Evolutionary conservation across 2,797 vertebrate genomes (phyloP), one percentile per base, ranked within the genome.

Genomic region (Loriculus beryllinus): DNA sequence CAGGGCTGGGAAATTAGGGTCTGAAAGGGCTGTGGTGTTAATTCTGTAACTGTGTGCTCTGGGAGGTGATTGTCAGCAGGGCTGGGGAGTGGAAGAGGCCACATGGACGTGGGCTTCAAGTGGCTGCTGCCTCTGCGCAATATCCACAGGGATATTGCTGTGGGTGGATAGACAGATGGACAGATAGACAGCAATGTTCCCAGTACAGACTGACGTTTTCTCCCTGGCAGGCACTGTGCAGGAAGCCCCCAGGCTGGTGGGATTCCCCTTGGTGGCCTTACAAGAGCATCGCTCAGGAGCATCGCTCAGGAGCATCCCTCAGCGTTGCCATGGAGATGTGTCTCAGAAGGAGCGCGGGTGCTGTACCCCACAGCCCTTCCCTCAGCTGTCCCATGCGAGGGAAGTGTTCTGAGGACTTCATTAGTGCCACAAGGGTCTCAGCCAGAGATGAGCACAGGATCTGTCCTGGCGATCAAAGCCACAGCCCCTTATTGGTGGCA

Each of bases 241-340:
- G 33, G 56, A 35, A 57, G 56, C 22, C 56, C 22, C 40, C 43
- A 48, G 71, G 83, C 69, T 87, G 75, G 70, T 69, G 82, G 76
- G 84, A 82, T 91, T 93, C 91, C 88, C 79, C 72, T 89, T 2
- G 1, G 35, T 45, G 48, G 69, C 33, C 76, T 60, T 33, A 11
- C 28, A 31, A 12, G 74, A 49, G 35, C 18, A 75, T 42, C 90
- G 47, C 29, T 18, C 59, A 84, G 48, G 45, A 70, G 31, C 62
- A 68, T 49, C 80, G 12, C 0, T 0, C 75, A 22, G 60, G n/a
- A 85, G 47, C 77, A 88, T 89, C 88, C 65, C 23, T 3, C 56
- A 12, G 59, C 14, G 60, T 95, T 95, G 86, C 95, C 96, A 94
- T 94, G 92, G 97, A 85, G 88, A 96, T 16, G 20, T 12, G 22